These are phyloP conservation scores for Merluccius polli DNA, from an alignment of 2,797 vertebrate species.

Conservation along the genomic window DNA sequence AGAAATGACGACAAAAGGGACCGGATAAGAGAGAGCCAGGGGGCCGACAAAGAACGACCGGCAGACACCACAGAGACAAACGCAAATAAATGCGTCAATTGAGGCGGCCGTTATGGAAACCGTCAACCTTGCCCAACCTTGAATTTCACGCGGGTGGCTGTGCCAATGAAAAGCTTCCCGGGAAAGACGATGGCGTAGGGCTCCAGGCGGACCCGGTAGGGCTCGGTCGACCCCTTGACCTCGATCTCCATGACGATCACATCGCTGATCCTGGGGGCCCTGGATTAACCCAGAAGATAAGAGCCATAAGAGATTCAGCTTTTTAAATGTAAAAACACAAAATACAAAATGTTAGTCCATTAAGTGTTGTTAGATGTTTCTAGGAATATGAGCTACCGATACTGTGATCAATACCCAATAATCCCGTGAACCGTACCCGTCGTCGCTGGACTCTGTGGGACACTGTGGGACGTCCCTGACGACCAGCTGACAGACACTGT, in stretches of 20 bases:
- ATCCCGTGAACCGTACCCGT: constrained; percentile 47
- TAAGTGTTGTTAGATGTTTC: not conserved
- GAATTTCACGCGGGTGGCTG: constrained; percentile 73
- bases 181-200: constrained; percentile 84
- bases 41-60: not conserved
- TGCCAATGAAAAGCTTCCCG: constrained; percentile 79
- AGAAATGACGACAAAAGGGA: not conserved
- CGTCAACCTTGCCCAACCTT: constrained; percentile 69
- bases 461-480: constrained; percentile 76
- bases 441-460: constrained; percentile 36
- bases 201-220: constrained; percentile 81
- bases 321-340: not conserved
- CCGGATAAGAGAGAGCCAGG: not conserved
- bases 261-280: constrained; percentile 56
- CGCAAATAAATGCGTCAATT: not conserved
- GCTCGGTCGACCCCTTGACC: constrained; percentile 82
- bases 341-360: not conserved
- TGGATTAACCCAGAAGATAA: constrained; percentile 36
- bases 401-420: not conserved
- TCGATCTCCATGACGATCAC: constrained; percentile 84
- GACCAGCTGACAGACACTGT: constrained; percentile 86
- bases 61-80: not conserved
- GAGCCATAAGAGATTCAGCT: not conserved
- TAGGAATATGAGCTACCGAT: not conserved
- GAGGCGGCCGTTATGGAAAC: not conserved